Conservation (phyloP, 1,140 invertebrate genomes). For the Neodiprion virginianus region DNA sequence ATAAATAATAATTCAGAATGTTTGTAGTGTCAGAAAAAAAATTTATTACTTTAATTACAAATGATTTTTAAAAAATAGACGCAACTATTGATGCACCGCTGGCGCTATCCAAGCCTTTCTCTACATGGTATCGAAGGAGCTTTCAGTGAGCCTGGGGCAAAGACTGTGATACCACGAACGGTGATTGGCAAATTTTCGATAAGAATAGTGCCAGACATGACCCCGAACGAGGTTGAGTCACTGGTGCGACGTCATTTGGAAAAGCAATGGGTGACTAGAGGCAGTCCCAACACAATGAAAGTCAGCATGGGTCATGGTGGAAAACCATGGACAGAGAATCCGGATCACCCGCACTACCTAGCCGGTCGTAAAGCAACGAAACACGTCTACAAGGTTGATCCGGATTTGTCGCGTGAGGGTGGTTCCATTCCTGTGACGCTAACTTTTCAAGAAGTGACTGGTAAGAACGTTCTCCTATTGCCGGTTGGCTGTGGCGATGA, state of each 20-base stretch:
- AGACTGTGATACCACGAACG: slow-evolving; percentile 95
- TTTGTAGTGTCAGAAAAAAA: not conserved
- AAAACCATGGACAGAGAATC: slow-evolving; percentile 91
- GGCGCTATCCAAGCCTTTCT: slow-evolving; percentile 89
- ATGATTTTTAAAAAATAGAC: slow-evolving; percentile 47
- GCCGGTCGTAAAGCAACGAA: slow-evolving; percentile 88
- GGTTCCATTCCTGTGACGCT: slow-evolving; percentile 96
- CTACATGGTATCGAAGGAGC: slow-evolving; percentile 95
- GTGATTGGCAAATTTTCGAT: slow-evolving; percentile 97
- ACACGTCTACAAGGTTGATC: slow-evolving; percentile 90
- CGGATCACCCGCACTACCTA: slow-evolving; percentile 88
- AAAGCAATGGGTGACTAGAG: slow-evolving; percentile 71
- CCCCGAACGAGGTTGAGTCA: slow-evolving; percentile 77
- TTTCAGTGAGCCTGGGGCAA: slow-evolving; percentile 89
- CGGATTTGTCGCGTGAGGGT: slow-evolving; percentile 94
- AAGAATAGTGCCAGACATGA: slow-evolving; percentile 91
- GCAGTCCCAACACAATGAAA: slow-evolving; percentile 87
- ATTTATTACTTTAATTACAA: not conserved
- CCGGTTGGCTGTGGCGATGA: slow-evolving; percentile 93
- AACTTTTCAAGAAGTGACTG: slow-evolving; percentile 87
- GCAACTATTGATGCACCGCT: slow-evolving; percentile 85
- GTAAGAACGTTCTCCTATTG: slow-evolving; percentile 91
- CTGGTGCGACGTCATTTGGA: slow-evolving; percentile 80
- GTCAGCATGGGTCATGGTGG: slow-evolving; percentile 82
- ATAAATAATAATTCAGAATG: not conserved